Base-by-base conservation (phyloP, 1,140 invertebrate genomes). In the Homarus americanus region DNA sequence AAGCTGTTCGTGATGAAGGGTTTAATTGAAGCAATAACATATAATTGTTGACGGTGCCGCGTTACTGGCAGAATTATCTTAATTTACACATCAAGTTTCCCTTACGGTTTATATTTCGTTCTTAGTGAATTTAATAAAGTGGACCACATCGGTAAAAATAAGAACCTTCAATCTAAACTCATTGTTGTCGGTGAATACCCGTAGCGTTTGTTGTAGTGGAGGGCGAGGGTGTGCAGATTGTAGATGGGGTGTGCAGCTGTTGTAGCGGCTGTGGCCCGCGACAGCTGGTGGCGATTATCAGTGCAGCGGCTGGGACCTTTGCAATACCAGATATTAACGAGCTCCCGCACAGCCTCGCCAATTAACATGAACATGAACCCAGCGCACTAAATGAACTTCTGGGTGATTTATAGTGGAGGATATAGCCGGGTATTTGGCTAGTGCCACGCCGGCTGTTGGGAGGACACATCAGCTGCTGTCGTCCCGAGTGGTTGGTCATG, bases 311-410 rank as follows among this genome's bases (percentile, higher is more conserved):
- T 69, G 63, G 5, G 5, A 69, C 63, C 32, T 24, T 28, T 69
- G 63, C 63, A 69, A 69, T 69, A 69, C 63, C 63, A 69, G 63
- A 69, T 69, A 69, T 69, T 69, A 69, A 69, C 63, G 63, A 69
- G n/a, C 63, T 69, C 63, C 2, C 63, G 12, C 63, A 32, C n/a
- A 32, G n/a, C 63, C 63, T 69, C 63, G 63, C 63, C 63, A 69
- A 69, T 69, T 69, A 69, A 69, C 63, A 69, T 69, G 63, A 69
- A 69, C 63, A 69, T 69, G 63, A 69, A 69, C 63, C 63, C 28
- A 28, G 63, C 63, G n/a, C 63, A 69, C 63, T 69, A 32, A 69
- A 69, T 69, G 63, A 69, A 69, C 63, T 69, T 69, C 1, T 32
- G 63, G 63, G 3, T 69, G 63, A 69, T 69, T 69, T 69, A 69